Percentiles rank a stretch among this genome's conserved stretches.
phyloP scores from a whole-genome alignment of 2,888 invertebrate genomes.

The Hemicrepidius hirtus region DNA sequence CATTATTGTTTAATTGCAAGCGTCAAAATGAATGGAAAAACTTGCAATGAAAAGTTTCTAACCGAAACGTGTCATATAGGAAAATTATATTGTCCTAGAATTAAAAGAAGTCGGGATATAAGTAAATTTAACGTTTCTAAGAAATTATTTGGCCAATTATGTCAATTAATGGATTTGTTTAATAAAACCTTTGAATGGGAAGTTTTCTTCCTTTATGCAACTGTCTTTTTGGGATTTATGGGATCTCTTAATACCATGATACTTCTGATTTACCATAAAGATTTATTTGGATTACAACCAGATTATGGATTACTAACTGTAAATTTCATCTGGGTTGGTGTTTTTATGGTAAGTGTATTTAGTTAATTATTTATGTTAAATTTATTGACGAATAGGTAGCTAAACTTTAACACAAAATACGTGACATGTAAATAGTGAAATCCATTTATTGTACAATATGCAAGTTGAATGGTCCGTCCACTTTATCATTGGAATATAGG shows the following conservation, averaged over 20 bases:
- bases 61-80: neutral
- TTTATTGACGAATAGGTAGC: no score
- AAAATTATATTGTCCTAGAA: neutral
- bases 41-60: neutral
- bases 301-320: neutral
- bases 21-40: neutral
- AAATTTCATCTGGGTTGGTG: constrained; percentile 4
- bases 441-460: no score
- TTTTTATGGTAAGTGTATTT: constrained; percentile 2
- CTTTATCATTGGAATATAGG: no score
- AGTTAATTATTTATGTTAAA: neutral
- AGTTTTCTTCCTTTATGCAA: neutral
- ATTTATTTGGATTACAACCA: neutral
- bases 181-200: constrained; percentile 8
- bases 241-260: constrained; percentile 2
- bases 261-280: neutral
- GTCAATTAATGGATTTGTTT: neutral
- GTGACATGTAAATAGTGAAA: no score
- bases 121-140: neutral
- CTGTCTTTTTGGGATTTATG: neutral
- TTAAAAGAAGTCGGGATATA: neutral
- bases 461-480: no score
- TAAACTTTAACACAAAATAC: no score
- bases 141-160: neutral
- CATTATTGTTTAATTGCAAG: neutral